Conservation (phyloP, 1,140 invertebrate species). For the Drosophila paulistorum region DNA sequence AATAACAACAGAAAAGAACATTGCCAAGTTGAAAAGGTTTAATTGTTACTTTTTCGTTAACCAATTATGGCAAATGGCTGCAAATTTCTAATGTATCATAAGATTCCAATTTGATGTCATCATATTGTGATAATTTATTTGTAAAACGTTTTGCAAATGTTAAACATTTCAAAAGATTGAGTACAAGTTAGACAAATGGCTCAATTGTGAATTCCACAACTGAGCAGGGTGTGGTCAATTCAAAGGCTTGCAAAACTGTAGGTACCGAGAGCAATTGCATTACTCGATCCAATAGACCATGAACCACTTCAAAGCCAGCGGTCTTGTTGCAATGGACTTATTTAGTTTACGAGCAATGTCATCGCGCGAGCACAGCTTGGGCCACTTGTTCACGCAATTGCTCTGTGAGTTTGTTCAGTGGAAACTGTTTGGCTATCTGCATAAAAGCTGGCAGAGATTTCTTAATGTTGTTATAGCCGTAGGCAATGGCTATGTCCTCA, state of each 20-base stretch:
- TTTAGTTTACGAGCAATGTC: slow-evolving; percentile 95
- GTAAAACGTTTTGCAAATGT: slow-evolving; percentile 34
- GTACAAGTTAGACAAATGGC: slow-evolving; percentile 88
- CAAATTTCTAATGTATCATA: no score
- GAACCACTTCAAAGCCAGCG: slow-evolving; percentile 97
- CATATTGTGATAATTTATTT: slow-evolving; percentile 27
- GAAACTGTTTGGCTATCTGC: slow-evolving; percentile 91
- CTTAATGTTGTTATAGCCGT: slow-evolving; percentile 97
- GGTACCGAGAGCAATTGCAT: slow-evolving; percentile 95
- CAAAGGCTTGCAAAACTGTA: slow-evolving; percentile 94
- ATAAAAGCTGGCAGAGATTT: slow-evolving; percentile 90
- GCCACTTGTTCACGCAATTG: slow-evolving; percentile 93
- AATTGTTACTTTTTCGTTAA: no score
- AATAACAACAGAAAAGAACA: no score
- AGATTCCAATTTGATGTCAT: no score
- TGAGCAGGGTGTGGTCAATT: slow-evolving; percentile 94
- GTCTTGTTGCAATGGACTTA: slow-evolving; percentile 93
- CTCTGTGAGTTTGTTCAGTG: slow-evolving; percentile 96
- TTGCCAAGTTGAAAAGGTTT: no score
- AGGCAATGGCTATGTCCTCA: slow-evolving; percentile 98
- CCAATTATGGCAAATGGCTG: no score
- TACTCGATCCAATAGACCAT: slow-evolving; percentile 96
- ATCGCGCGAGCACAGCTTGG: slow-evolving; percentile 95
- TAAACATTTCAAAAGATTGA: slow-evolving; percentile 35
- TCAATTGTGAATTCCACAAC: slow-evolving; percentile 97